Base-by-base conservation (phyloP, 1,140 invertebrate genomes). In the Augochlora pura region DNA sequence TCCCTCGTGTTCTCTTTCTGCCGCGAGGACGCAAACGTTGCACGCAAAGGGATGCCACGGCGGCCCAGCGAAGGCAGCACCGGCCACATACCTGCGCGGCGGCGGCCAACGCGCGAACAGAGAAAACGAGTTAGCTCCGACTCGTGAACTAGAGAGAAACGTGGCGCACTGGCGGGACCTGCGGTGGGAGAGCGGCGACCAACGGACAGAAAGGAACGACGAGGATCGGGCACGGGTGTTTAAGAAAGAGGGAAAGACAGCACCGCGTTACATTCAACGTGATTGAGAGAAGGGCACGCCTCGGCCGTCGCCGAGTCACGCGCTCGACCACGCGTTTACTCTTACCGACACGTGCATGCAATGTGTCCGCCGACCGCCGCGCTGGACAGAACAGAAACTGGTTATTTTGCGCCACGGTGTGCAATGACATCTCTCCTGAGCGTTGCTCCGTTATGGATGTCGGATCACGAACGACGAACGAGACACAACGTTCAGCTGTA, bases 221-320 rank as follows among this genome's bases (percentile, higher is more conserved):
- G 49, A 21, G 3, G 49, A 52, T 16, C 69, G 62, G 73, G 66
- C 32, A 63, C 14, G 64, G 32, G 42, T 23, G 63, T n/a, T 14
- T 16, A 65, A 57, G 66, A 39, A 39, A 16, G 49, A 72, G n/a
- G 38, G 42, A 21, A 57, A 64, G 27, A 80, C 42, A 25, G 75
- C 59, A 81, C 90, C 90, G 91, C 91, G 87, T 91, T 92, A 85
- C 88, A 85, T 90, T 91, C 86, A 90, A 92, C 91, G 91, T 92
- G 91, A 92, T 89, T 84, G 70, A 57, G 88, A 88, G 88, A 91
- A 90, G 88, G 90, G 89, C 90, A 90, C 85, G 85, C 88, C 86
- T 90, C 85, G 87, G 74, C 75, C 46, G 81, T 16, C 69, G 66
- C 21, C 69, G 66, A 89, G 90, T 92, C 91, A 92, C 90, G 91